phyloP scores from a whole-genome alignment of 2,888 invertebrate genomes.

The Leucophenga maculata region DNA sequence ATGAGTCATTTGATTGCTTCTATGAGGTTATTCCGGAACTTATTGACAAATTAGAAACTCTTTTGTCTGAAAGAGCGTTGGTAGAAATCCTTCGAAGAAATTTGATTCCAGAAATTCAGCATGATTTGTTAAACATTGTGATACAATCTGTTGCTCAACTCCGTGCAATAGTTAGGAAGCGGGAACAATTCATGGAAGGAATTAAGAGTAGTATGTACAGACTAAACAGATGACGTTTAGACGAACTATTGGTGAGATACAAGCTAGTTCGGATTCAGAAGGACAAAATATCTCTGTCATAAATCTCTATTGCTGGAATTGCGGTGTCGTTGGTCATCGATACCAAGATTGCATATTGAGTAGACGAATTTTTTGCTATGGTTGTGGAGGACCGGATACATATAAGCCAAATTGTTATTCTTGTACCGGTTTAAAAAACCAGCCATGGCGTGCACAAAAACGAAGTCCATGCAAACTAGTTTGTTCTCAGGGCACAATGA shows the following conservation, averaged over 20 bases:
- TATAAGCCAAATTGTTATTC: background rate
- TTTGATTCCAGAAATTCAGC: conserved; percentile 3
- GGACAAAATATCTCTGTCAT: no score
- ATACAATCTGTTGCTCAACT: background rate
- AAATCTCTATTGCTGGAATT: conserved; percentile 2
- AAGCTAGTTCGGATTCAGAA: no score
- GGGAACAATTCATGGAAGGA: background rate
- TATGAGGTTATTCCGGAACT: no score
- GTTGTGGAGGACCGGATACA: background rate
- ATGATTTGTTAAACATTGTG: background rate
- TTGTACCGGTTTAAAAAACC: background rate
- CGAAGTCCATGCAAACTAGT: no score
- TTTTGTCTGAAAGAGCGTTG: no score
- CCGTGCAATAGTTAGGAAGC: background rate
- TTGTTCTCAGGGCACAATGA: no score
- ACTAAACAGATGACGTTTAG: background rate
- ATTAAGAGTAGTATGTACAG: background rate
- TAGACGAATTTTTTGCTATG: background rate
- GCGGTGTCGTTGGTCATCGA: background rate
- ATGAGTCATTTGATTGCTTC: no score
- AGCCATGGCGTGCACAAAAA: background rate
- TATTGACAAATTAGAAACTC: no score
- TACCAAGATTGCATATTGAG: background rate
- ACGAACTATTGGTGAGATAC: background rate
- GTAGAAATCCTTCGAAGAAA: background rate